Evolutionary conservation across 2,797 vertebrate species (phyloP).

Genomic region (Microchirus variegatus): DNA sequence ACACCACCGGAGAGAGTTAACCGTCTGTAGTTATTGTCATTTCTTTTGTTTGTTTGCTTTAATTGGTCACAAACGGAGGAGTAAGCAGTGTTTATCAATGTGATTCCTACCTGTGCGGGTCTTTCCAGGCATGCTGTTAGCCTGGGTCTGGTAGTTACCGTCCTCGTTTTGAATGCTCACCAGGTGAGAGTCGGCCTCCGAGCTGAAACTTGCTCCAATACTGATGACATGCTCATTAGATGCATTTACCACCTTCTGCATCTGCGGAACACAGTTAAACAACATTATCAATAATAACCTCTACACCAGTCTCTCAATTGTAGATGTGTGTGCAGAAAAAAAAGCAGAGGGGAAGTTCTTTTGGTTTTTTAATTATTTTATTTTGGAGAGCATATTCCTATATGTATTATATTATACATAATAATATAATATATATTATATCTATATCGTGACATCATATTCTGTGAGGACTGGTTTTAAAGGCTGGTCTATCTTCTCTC

Average conservation of each 20-base stretch:
- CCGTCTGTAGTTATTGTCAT: too few relatives aligned
- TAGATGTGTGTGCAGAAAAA: too few relatives aligned
- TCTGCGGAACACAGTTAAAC: conserved; percentile 68
- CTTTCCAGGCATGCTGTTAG: conserved; percentile 86
- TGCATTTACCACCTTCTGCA: conserved; percentile 89
- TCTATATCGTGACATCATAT: too few relatives aligned
- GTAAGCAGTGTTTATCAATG: accelerated
- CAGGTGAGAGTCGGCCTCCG: conserved; percentile 92
- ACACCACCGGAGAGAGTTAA: neutral
- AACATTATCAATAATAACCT: too few relatives aligned
- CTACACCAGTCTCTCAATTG: too few relatives aligned
- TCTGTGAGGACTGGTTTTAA: too few relatives aligned
- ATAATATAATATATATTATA: too few relatives aligned
- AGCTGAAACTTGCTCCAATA: conserved; percentile 90
- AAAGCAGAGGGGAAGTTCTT: too few relatives aligned
- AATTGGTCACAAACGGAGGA: neutral
- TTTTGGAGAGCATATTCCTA: too few relatives aligned
- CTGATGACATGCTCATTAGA: conserved; percentile 96
- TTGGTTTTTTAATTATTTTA: too few relatives aligned
- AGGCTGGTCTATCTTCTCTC: neutral
- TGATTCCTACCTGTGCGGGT: conserved; percentile 86
- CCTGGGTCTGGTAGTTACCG: conserved; percentile 91
- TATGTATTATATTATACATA: too few relatives aligned
- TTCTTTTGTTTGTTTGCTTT: too few relatives aligned
- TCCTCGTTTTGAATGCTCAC: conserved; percentile 92